phyloP scores from a whole-genome alignment of 92 coral and sea anemone species.

The Porites evermanni region DNA sequence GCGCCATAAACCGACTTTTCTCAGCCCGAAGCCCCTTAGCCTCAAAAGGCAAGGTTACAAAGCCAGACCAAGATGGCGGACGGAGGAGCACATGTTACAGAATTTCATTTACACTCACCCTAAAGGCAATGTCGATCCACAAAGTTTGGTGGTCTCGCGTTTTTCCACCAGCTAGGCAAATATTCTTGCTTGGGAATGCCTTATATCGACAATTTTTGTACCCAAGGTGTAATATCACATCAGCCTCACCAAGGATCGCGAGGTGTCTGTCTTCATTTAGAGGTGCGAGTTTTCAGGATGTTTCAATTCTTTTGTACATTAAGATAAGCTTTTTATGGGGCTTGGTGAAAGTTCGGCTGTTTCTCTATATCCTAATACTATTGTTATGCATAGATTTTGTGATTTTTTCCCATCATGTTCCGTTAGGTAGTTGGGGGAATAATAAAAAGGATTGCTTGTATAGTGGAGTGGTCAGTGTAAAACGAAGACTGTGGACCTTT shows the following conservation, averaged over 20 bases:
- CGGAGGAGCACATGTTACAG: not conserved
- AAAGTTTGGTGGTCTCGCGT: conserved; percentile 14
- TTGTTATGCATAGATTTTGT: too few species aligned
- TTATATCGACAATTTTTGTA: not conserved
- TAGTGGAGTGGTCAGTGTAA: too few species aligned
- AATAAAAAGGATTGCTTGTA: too few species aligned
- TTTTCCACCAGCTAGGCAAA: not conserved
- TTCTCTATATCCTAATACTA: too few species aligned
- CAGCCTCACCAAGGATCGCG: not conserved
- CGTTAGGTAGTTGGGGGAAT: too few species aligned
- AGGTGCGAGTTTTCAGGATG: conserved; percentile 37
- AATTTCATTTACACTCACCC: not conserved
- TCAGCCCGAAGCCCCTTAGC: not conserved
- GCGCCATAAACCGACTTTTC: too few species aligned
- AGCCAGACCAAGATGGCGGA: conserved; percentile 69
- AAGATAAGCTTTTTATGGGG: too few species aligned
- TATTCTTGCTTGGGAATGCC: not conserved
- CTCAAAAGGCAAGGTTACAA: conserved; percentile 57
- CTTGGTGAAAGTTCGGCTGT: too few species aligned
- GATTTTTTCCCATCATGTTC: too few species aligned
- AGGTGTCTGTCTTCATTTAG: conserved; percentile 66
- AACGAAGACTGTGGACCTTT: too few species aligned
- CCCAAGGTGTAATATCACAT: not conserved
- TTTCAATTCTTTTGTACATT: not conserved
- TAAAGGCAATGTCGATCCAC: not conserved